These are phyloP conservation scores for Crocodylus rhombifer DNA, from an alignment of 2,797 vertebrate species.

Conservation along the genomic window DNA sequence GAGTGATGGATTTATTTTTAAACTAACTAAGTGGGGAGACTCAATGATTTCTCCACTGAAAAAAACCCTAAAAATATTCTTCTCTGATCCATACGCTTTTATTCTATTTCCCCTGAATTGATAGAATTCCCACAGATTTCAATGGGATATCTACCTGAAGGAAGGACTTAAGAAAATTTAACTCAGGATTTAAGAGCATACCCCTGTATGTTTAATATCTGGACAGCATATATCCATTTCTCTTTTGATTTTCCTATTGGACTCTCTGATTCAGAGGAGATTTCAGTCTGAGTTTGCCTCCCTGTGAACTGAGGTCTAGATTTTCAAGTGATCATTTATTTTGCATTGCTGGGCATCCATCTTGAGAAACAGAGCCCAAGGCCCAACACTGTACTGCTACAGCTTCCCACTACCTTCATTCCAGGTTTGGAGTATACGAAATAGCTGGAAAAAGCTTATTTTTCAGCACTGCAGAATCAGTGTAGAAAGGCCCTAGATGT, in stretches of 20 bases:
- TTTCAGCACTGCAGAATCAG: too few species aligned
- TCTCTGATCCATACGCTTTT: not conserved
- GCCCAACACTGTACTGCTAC: too few species aligned
- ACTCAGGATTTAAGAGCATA: not conserved
- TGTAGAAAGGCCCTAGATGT: not conserved
- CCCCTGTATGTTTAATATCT: not conserved
- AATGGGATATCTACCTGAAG: not conserved
- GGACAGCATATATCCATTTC: not conserved
- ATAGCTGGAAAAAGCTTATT: too few species aligned
- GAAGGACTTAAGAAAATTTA: not conserved
- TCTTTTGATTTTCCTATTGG: not conserved
- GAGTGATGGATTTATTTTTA: not conserved
- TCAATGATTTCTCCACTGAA: not conserved
- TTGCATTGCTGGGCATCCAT: not conserved
- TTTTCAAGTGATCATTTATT: not conserved
- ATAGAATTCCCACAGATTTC: not conserved
- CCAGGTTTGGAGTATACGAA: too few species aligned
- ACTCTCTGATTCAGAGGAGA: not conserved
- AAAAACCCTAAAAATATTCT: not conserved
- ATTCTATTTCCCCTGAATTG: not conserved
- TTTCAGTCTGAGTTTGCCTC: not conserved
- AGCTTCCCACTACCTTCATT: too few species aligned
- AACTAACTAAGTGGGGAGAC: not conserved
- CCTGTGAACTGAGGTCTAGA: not conserved
- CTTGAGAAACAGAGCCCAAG: not conserved